Conservation (phyloP, 2,888 invertebrate genomes). For the Fabriciana adippe region DNA sequence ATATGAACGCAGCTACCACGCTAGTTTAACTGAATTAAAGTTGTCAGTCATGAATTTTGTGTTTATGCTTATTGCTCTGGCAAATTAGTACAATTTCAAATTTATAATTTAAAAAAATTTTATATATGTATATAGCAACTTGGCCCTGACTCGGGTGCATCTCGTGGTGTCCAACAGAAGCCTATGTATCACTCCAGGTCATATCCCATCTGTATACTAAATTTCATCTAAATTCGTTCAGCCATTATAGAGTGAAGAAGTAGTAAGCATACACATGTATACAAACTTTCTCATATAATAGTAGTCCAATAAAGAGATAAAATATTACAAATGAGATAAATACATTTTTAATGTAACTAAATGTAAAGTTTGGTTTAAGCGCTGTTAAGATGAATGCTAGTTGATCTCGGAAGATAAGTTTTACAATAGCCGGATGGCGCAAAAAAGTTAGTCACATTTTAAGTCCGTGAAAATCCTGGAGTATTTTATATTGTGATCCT, state of each 20-base stretch:
- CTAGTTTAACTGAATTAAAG: slow-evolving; percentile 74
- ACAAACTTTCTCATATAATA: no score
- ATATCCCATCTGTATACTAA: no score
- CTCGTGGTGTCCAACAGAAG: no score
- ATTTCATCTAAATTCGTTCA: no score
- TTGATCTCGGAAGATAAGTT: slow-evolving; percentile 51
- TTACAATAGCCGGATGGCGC: slow-evolving; percentile 54
- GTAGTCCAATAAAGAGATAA: no score
- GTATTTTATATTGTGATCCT: slow-evolving; percentile 69
- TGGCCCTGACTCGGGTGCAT: no score
- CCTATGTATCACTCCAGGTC: no score
- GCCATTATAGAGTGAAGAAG: no score
- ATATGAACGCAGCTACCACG: slow-evolving; percentile 69
- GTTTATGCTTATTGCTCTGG: slow-evolving; percentile 61
- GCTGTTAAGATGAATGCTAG: slow-evolving; percentile 45
- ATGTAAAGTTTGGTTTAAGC: slow-evolving; percentile 48
- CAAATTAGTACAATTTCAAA: slow-evolving; percentile 59
- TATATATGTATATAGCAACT: background rate
- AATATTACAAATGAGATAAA: background rate
- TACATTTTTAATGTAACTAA: slow-evolving; percentile 42
- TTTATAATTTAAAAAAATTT: slow-evolving; percentile 41
- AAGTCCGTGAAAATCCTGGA: slow-evolving; percentile 60
- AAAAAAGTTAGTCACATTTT: slow-evolving; percentile 67
- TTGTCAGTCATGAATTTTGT: slow-evolving; percentile 63
- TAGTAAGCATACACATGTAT: no score